These are phyloP conservation scores for Takifugu bimaculatus DNA, from an alignment of 2,113 vertebrate species.

Conservation along the genomic window DNA sequence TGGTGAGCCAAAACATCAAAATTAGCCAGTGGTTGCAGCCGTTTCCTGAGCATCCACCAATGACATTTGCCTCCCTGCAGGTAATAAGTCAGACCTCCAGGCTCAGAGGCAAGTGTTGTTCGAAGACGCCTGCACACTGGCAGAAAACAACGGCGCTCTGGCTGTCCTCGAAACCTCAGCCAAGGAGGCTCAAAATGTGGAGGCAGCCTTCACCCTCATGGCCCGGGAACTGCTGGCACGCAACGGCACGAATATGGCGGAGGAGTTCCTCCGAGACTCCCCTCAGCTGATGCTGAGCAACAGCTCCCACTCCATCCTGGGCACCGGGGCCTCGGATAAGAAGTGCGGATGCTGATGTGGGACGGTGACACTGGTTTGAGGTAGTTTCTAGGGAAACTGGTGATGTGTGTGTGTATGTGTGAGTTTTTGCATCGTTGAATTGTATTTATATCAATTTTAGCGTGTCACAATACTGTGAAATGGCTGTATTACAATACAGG, in stretches of 20 bases:
- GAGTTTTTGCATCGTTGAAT: conserved; percentile 5
- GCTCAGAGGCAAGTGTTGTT: conserved; percentile 84
- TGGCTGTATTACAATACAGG: neutral
- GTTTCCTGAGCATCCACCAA: neutral
- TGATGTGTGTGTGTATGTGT: conserved; percentile 1
- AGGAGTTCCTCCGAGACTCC: conserved; percentile 64
- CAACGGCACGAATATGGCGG: conserved; percentile 56
- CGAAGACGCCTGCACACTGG: conserved; percentile 87
- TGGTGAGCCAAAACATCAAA: conserved; percentile 69
- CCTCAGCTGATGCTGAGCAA: conserved; percentile 58
- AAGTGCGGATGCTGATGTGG: conserved; percentile 76
- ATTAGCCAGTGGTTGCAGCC: neutral
- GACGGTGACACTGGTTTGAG: neutral
- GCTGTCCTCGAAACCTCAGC: conserved; percentile 92
- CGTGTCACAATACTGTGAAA: conserved; percentile 16
- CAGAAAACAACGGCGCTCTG: conserved; percentile 81
- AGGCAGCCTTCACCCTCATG: conserved; percentile 65
- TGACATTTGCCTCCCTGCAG: conserved; percentile 56
- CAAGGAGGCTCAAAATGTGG: conserved; percentile 68
- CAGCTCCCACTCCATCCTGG: conserved; percentile 75
- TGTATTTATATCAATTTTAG: conserved; percentile 22
- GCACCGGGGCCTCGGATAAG: conserved; percentile 48
- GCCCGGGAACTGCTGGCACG: conserved; percentile 64
- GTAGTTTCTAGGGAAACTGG: neutral
- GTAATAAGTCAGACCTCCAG: conserved; percentile 87